Base-by-base conservation (phyloP, 2,113 vertebrate species). In the Aspiorhynchus laticeps region DNA sequence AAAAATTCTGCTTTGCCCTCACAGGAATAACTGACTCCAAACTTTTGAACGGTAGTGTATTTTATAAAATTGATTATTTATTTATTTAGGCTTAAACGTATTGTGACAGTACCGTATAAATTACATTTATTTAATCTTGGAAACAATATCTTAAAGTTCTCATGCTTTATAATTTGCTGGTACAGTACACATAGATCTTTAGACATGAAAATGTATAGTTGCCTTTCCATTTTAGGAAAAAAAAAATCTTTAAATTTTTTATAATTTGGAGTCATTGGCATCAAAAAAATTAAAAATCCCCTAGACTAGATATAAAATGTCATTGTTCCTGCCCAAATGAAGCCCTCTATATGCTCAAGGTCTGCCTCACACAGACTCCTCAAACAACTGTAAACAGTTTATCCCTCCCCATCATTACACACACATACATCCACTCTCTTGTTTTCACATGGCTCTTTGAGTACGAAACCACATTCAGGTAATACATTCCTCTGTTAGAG, bases 331-430 rank as follows among this genome's bases (percentile, higher is more conserved):
- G 31, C 7, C 15, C 65, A 69, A 19, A 69, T 69, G 7, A 71
- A 21, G 15, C 31, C 31, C 31, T 71, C 3, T 36, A 19, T 71
- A 80, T 67, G 56, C 59, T 51, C 11, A 7, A 61, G 80, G 75
- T 80, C 84, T 91, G 43, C 63, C 43, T 75, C 48, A 28, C 76
- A 77, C 15, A 28, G 7, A 74, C 56, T 74, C 59, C 33, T 21
- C 77, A 83, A 88, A 90, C 33, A 53, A 36, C 38, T 26, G 48
- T 83, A 88, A 87, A 88, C 87, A 80, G 41, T 59, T 75, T 80
- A 80, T 8, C 59, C 28, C 6, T 71, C 21, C 56, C 43, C n/a
- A 67, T 82, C 26, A n/a, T 67, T 10, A 82, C 43, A 82, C 61
- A 63, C 38, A 81, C 61, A 82, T 48, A 46, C 38, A 43, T 28